Base-by-base conservation (phyloP, 1,140 invertebrate genomes). In the Amyelois transitella region DNA sequence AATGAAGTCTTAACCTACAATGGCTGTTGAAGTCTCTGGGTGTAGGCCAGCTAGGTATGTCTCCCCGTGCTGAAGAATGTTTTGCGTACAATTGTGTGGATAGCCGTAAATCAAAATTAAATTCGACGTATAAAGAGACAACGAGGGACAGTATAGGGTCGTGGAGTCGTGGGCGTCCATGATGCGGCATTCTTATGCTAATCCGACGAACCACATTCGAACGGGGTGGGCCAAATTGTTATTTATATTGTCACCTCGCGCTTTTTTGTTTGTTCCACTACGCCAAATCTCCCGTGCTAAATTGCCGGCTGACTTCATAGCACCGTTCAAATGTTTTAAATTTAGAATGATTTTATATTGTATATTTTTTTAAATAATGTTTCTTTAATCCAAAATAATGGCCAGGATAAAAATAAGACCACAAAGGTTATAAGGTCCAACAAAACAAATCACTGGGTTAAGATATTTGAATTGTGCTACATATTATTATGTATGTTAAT, bases 181-280 rank as follows among this genome's bases (percentile, higher is more conserved):
- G 72, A 80, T 79, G 79, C 73, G 70, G 79, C 84, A 85, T 87
- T 87, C 84, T 87, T 87, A 87, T 87, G 84, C 74, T 87, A 87
- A 87, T 87, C 81, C 81, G 66, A 72, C 75, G 77, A 76, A 79
- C 71, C 77, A 80, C 73, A 83, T 78, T 64, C 79, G 71, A 81
- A 81, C 81, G 82, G 85, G 85, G 85, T 88, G 85, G 85, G 82
- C 85, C 75, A 86, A 88, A 88, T 86, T 88, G 84, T 87, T 87
- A 87, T 87, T 87, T 87, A 86, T 87, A 80, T 84, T 87, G 81
- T 84, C 84, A 87, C 81, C 77, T 87, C 75, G 68, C 76, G 69
- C 64, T 81, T 85, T 86, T 86, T 87, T 87, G 62, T n/a, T n/a
- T n/a, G 32, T 77, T 73, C 66, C 58, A 62, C 70, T 64, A 70